These are phyloP conservation scores for Seriola quinqueradiata DNA, from an alignment of 2,113 vertebrate genomes.

Conservation along the genomic window DNA sequence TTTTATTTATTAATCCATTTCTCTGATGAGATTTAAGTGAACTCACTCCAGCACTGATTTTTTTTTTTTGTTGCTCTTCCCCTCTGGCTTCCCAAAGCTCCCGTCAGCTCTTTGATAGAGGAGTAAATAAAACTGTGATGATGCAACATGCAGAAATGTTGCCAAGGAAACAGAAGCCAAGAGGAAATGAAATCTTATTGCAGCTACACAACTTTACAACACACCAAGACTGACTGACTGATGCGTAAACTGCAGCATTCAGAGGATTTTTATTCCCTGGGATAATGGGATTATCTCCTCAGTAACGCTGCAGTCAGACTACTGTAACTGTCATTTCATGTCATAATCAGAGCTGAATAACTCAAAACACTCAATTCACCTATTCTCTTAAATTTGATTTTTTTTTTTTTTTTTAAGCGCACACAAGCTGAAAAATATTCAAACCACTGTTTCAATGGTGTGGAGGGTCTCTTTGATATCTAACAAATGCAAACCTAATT, in stretches of 20 bases:
- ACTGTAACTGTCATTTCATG: conserved; percentile 3
- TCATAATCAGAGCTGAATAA: background rate
- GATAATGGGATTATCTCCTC: conserved; percentile 34
- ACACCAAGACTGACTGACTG: background rate
- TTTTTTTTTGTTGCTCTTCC: conserved; percentile 5
- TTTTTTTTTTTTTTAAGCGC: background rate
- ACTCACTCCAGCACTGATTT: conserved; percentile 17
- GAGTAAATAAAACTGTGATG: conserved; percentile 67
- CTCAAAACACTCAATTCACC: too few relatives aligned
- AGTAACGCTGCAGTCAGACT: background rate
- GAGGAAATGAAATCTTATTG: conserved; percentile 57
- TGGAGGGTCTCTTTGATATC: too few relatives aligned
- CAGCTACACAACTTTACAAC: conserved; percentile 34
- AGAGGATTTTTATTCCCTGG: conserved; percentile 29
- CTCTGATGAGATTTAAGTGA: conserved; percentile 61
- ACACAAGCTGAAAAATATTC: background rate
- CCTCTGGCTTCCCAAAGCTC: conserved; percentile 41
- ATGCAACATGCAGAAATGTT: conserved; percentile 78
- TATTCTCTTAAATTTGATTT: too few relatives aligned
- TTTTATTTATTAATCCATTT: conserved; percentile 51
- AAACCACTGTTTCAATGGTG: background rate
- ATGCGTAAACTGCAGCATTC: background rate
- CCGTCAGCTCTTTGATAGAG: conserved; percentile 65
- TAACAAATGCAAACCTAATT: background rate
- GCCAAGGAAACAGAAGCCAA: conserved; percentile 59